These are phyloP conservation scores for Caradrina kadenii DNA, from an alignment of 2,888 invertebrate genomes.

Conservation along the genomic window DNA sequence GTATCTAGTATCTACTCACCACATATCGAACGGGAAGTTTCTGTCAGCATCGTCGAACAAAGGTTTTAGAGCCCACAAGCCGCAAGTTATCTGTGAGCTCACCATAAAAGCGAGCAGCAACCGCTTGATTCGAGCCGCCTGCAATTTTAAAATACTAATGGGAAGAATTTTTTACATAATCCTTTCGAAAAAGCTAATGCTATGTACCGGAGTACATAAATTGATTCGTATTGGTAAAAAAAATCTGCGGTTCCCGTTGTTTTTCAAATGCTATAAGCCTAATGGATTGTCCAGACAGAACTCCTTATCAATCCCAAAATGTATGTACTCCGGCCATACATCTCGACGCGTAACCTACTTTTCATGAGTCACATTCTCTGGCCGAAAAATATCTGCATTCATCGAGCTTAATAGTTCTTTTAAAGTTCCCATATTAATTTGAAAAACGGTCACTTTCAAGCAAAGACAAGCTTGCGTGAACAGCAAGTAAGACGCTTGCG, in stretches of 20 bases:
- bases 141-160: conserved; percentile 75
- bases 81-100: conserved; percentile 81
- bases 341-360: conserved; percentile 67
- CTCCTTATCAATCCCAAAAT: background rate
- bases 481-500: conserved; percentile 81
- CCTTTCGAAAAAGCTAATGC: background rate
- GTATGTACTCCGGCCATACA: conserved; percentile 22
- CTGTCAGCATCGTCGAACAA: conserved; percentile 81
- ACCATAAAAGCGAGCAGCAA: conserved; percentile 81
- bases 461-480: conserved; percentile 86
- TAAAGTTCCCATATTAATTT: conserved; percentile 74
- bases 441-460: conserved; percentile 82
- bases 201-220: conserved; percentile 40
- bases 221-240: no score
- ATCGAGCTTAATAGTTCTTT: conserved; percentile 75
- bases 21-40: conserved; percentile 86
- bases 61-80: conserved; percentile 83
- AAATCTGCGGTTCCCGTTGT: no score
- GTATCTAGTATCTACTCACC: conserved; percentile 70
- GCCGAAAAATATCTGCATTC: conserved; percentile 77
- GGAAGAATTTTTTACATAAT: background rate
- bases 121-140: conserved; percentile 79
- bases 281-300: background rate
- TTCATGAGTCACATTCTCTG: conserved; percentile 74
- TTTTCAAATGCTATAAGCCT: no score